phyloP scores from a whole-genome alignment of 2,797 vertebrate genomes.

The Halcyon badia region DNA sequence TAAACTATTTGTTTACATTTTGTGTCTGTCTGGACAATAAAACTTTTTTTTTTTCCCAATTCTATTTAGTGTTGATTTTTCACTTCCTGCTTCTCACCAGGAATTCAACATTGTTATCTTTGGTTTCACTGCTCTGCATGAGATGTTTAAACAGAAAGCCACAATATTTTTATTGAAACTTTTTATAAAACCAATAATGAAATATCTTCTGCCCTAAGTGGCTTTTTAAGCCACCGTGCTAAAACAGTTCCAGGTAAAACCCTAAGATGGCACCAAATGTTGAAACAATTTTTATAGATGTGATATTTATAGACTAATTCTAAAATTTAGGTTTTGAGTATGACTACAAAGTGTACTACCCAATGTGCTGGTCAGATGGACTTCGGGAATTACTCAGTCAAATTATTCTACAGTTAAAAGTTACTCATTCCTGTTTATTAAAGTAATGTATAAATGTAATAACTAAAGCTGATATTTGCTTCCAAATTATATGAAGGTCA shows the following conservation, averaged over 20 bases:
- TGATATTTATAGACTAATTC: background rate
- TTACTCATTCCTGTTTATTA: background rate
- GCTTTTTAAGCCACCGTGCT: background rate
- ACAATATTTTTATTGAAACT: slow-evolving; percentile 52
- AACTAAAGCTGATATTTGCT: background rate
- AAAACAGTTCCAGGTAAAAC: slow-evolving; percentile 32
- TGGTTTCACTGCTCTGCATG: slow-evolving; percentile 45
- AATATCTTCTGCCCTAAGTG: background rate
- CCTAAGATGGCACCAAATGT: background rate
- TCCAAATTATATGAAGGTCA: background rate
- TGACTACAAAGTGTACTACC: background rate
- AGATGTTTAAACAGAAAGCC: slow-evolving; percentile 49
- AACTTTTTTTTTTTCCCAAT: background rate
- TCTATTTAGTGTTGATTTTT: slow-evolving; percentile 34
- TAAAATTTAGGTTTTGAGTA: background rate
- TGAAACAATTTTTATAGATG: background rate
- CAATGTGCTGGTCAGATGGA: background rate
- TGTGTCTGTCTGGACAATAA: background rate
- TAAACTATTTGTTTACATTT: slow-evolving; percentile 14
- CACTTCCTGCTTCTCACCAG: slow-evolving; percentile 15
- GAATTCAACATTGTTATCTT: slow-evolving; percentile 32
- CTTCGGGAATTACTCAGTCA: background rate
- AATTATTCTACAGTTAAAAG: background rate
- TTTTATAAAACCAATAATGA: slow-evolving; percentile 35
- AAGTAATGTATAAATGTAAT: background rate